A percentile compares a stretch with the other conserved stretches of the same genome.
These are phyloP conservation scores for Ornithoptera priamus DNA, from an alignment of 2,888 invertebrate species.

Conservation along the genomic window DNA sequence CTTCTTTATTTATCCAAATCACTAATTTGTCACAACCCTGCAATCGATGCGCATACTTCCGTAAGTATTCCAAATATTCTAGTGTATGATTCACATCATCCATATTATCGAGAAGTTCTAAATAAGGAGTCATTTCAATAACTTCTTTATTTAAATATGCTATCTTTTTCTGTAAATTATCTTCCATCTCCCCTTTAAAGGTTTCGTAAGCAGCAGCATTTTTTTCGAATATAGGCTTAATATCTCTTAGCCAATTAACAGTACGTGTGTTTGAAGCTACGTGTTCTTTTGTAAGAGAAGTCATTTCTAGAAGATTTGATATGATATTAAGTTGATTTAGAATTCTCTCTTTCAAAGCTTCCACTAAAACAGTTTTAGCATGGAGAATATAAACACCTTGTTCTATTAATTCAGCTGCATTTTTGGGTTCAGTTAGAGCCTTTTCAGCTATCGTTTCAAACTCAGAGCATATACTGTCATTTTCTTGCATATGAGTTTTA, in stretches of 20 bases:
- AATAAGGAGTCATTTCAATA: slow-evolving; percentile 85
- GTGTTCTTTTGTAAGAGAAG: slow-evolving; percentile 86
- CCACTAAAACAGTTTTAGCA: slow-evolving; percentile 86
- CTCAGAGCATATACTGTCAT: slow-evolving; percentile 83
- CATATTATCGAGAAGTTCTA: slow-evolving; percentile 91
- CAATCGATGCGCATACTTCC: slow-evolving; percentile 87
- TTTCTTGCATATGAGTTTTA: slow-evolving; percentile 82
- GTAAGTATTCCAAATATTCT: slow-evolving; percentile 88
- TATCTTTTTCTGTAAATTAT: slow-evolving; percentile 84
- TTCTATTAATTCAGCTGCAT: slow-evolving; percentile 90
- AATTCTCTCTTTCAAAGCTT: slow-evolving; percentile 85
- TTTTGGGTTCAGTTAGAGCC: slow-evolving; percentile 86
- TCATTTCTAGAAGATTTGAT: slow-evolving; percentile 87
- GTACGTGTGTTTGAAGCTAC: slow-evolving; percentile 89
- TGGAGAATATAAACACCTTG: slow-evolving; percentile 89
- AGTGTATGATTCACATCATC: slow-evolving; percentile 87
- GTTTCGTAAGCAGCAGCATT: slow-evolving; percentile 90
- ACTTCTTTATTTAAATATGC: slow-evolving; percentile 86
- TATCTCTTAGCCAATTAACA: slow-evolving; percentile 90
- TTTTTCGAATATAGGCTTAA: slow-evolving; percentile 89
- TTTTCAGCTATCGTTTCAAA: slow-evolving; percentile 85
- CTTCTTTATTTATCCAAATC: slow-evolving; percentile 94
- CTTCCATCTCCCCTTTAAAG: slow-evolving; percentile 92
- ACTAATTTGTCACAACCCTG: slow-evolving; percentile 87
- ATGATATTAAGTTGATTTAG: slow-evolving; percentile 83